Evolutionary conservation across 2,888 invertebrate species (phyloP), one percentile per base, ranked within the genome.

Genomic region (Drosophila merina): DNA sequence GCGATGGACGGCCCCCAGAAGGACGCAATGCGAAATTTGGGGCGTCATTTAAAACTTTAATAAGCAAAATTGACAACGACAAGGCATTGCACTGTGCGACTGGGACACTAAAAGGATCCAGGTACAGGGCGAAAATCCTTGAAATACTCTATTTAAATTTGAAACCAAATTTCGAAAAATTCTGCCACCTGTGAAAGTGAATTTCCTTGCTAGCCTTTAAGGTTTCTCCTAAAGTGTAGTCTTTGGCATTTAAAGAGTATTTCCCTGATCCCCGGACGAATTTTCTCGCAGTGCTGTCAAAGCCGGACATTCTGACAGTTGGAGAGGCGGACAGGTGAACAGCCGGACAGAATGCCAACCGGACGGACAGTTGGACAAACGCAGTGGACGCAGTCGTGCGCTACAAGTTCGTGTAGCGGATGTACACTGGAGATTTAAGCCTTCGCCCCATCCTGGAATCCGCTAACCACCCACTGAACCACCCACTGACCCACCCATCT

Each of bases 1-100:
- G 66, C 58, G 67, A 49, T 33, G 58, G 60, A 58, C 36, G 31
- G 14, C 31, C 63, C 38, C 20, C 44, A 5, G 25, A 25, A 25
- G 64, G 71, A 63, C 79, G 74, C 86, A 85, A 72, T 85, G 86
- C 68, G 83, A 80, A 76, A 74, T 86, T 86, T 73, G 82, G 80
- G 83, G 86, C 83, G 84, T 83, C 86, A 86, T 86, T 83, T 83
- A 83, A 83, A 83, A 83, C 82, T 83, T 83, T 83, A 83, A 83
- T 83, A 83, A 86, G 82, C 82, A 76, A 75, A 83, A 83, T 80
- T 83, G 86, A 83, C 86, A 86, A 80, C 62, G 79, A 77, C 67
- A 67, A 69, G 74, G 59, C 57, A 66, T 36, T 52, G 40, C 40
- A 58, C 38, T 52, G 51, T 50, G 33, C 48, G 66, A 25, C 51